These are phyloP conservation scores for Agrilus cyanescens DNA, from an alignment of 2,888 invertebrate species.

Conservation along the genomic window DNA sequence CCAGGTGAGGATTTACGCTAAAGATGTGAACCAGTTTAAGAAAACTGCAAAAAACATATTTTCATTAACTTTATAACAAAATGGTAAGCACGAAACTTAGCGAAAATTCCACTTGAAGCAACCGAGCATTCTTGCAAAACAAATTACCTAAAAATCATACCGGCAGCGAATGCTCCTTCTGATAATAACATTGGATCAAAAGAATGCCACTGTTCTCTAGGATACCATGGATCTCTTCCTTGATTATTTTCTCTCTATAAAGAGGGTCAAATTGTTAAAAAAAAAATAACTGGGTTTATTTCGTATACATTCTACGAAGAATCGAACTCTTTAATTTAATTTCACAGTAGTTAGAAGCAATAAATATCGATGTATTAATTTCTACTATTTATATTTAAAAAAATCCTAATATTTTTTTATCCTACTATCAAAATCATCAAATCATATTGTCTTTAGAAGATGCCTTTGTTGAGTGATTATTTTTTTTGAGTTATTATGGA, in stretches of 20 bases:
- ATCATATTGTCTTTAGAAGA: too few relatives aligned
- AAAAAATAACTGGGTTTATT: too few relatives aligned
- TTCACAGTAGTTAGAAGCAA: too few relatives aligned
- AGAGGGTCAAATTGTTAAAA: constrained; percentile 5
- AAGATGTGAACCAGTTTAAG: constrained; percentile 93
- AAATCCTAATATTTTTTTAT: too few relatives aligned
- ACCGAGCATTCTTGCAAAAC: not conserved
- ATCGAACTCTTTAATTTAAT: too few relatives aligned
- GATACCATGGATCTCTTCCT: constrained; percentile 71
- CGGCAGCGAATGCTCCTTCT: constrained; percentile 91
- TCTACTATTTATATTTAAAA: too few relatives aligned
- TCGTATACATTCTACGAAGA: too few relatives aligned
- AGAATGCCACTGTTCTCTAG: constrained; percentile 84
- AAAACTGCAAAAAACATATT: constrained; percentile 47
- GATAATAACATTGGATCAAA: constrained; percentile 92
- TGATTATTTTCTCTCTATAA: constrained; percentile 52
- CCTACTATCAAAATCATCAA: too few relatives aligned
- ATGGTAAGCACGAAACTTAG: not conserved
- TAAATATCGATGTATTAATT: too few relatives aligned
- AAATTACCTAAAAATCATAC: constrained; percentile 79
- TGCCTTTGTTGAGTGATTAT: too few relatives aligned
- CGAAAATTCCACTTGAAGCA: not conserved
- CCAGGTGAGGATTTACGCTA: constrained; percentile 92
- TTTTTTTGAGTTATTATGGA: too few relatives aligned
- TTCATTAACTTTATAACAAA: not conserved